These are phyloP conservation scores for Remorina albescens DNA, from an alignment of 2,797 vertebrate genomes.

Conservation along the genomic window DNA sequence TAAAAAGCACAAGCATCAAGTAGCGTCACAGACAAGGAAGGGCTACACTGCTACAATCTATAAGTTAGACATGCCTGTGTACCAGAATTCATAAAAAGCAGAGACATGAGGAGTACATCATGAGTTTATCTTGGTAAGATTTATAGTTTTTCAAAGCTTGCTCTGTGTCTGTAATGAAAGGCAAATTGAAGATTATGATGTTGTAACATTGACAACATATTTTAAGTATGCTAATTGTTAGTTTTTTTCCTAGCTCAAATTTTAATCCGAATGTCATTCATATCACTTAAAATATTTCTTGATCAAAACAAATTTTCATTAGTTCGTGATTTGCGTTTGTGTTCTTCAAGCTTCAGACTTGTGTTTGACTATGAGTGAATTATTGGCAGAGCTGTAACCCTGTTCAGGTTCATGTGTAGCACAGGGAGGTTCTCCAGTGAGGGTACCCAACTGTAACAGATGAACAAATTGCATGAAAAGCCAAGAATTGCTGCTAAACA, in stretches of 20 bases:
- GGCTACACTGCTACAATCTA: conserved; percentile 10
- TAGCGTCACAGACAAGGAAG: conserved; percentile 37
- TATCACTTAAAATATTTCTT: background rate
- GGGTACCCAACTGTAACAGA: background rate
- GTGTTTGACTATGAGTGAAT: conserved; percentile 79
- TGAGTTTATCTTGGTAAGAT: conserved; percentile 83
- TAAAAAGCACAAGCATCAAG: conserved; percentile 63
- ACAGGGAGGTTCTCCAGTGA: background rate
- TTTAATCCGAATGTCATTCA: background rate
- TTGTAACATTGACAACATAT: too few species aligned
- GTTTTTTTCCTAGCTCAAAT: background rate
- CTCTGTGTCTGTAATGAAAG: conserved; percentile 12
- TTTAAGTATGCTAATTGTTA: background rate
- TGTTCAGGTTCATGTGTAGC: conserved; percentile 35
- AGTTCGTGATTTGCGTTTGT: too few species aligned
- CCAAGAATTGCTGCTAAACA: background rate
- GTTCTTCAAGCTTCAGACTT: conserved; percentile 1
- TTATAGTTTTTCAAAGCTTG: background rate
- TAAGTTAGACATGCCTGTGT: conserved; percentile 18
- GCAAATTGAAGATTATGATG: background rate
- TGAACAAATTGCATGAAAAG: conserved; percentile 2
- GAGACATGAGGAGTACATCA: conserved; percentile 65
- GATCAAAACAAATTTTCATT: background rate
- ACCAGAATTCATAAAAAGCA: conserved; percentile 30
- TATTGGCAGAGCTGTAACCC: conserved; percentile 65